Evolutionary conservation across 1,140 invertebrate genomes (phyloP).

Genomic region (Hylaeus anthracinus): DNA sequence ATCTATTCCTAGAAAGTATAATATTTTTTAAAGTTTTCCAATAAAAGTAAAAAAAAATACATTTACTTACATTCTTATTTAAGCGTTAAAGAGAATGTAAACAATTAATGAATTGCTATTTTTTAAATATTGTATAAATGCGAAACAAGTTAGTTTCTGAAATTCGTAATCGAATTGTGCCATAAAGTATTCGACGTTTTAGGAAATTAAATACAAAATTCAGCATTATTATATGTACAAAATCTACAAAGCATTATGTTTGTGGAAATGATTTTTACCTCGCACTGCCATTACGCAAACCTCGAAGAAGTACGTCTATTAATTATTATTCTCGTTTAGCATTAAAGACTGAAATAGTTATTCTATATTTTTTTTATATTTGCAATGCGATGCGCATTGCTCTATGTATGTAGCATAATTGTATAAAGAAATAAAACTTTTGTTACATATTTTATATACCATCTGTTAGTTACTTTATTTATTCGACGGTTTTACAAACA

Average conservation of each 20-base stretch:
- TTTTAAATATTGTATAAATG: slow-evolving; percentile 1
- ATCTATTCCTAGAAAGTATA: not conserved
- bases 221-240: slow-evolving; percentile 29
- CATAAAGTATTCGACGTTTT: slow-evolving; percentile 26
- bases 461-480: slow-evolving; percentile 28
- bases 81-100: slow-evolving; percentile 10
- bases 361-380: slow-evolving; percentile 76
- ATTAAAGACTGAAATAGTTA: slow-evolving; percentile 75
- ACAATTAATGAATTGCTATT: slow-evolving; percentile 10
- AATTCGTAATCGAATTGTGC: slow-evolving; percentile 31
- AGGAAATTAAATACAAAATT: slow-evolving; percentile 20
- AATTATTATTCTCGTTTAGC: slow-evolving; percentile 69
- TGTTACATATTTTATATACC: slow-evolving; percentile 54
- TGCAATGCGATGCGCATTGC: slow-evolving; percentile 55
- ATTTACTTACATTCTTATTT: slow-evolving; percentile 29
- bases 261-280: slow-evolving; percentile 54
- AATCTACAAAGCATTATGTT: slow-evolving; percentile 15
- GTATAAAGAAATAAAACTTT: slow-evolving; percentile 64
- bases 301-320: slow-evolving; percentile 60
- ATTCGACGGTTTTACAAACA: not conserved
- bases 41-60: not conserved
- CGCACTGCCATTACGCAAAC: slow-evolving; percentile 62
- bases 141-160: slow-evolving; percentile 20
- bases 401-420: slow-evolving; percentile 57
- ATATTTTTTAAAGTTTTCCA: not conserved